Conservation (phyloP, 2,888 invertebrate species). For the Chironomus riparius region DNA sequence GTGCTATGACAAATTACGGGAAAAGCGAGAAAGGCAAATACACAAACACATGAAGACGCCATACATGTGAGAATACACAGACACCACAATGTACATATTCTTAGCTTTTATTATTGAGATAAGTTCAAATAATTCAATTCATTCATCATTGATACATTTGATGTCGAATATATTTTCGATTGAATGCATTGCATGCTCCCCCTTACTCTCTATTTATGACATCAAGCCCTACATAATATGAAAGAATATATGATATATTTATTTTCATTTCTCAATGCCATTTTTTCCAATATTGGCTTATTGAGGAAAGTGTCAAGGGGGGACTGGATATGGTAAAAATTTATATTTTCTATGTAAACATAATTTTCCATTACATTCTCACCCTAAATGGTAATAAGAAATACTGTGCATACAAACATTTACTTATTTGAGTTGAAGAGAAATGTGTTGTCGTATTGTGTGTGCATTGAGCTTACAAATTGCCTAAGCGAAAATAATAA, state of each 20-base stretch:
- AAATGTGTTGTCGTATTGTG: not conserved
- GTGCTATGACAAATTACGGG: not conserved
- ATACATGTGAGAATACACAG: not conserved
- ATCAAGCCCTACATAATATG: not conserved
- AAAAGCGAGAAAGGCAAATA: not conserved
- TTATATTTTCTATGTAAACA: conserved; percentile 12
- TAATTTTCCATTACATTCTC: conserved; percentile 22
- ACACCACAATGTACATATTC: too few species aligned
- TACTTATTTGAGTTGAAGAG: not conserved
- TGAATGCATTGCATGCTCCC: conserved; percentile 1
- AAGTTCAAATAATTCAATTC: not conserved
- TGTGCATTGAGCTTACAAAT: too few species aligned
- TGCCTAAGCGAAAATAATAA: too few species aligned
- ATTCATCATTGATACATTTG: not conserved
- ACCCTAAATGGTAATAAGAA: conserved; percentile 1
- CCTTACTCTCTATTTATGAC: not conserved
- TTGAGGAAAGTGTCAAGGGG: not conserved
- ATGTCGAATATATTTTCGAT: not conserved
- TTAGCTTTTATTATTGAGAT: too few species aligned
- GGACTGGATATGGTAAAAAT: not conserved
- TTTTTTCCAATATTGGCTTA: not conserved
- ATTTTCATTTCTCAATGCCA: not conserved
- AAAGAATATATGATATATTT: not conserved
- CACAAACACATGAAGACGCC: not conserved
- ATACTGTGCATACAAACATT: not conserved